Evolutionary conservation across 2,888 invertebrate genomes (phyloP).

Genomic region (Parascotia fuliginaria): DNA sequence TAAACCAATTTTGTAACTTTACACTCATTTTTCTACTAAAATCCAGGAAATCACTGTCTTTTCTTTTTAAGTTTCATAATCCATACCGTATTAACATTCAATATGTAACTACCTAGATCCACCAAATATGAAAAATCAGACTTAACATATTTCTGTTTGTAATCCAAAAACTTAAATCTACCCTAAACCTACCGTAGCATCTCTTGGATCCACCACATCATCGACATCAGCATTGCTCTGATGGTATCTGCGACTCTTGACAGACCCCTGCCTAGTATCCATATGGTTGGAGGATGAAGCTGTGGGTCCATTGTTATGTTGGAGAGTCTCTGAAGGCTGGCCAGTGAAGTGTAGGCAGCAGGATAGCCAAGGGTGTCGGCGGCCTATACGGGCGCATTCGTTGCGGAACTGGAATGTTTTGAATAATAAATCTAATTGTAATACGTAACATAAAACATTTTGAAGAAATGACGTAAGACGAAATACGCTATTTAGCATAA

Average conservation of each 20-base stretch:
- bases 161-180: background rate
- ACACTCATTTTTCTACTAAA: too few relatives aligned
- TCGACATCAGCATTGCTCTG: constrained; percentile 68
- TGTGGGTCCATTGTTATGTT: constrained; percentile 49
- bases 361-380: constrained; percentile 76
- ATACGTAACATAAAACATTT: too few relatives aligned
- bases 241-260: constrained; percentile 74
- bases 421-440: too few relatives aligned
- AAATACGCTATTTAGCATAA: too few relatives aligned
- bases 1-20: too few relatives aligned
- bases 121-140: too few relatives aligned
- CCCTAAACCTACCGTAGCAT: constrained; percentile 70
- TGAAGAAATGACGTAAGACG: too few relatives aligned
- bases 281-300: constrained; percentile 69
- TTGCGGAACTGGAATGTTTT: constrained; percentile 71
- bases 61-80: too few relatives aligned
- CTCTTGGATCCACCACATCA: constrained; percentile 71
- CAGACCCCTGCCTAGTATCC: constrained; percentile 70
- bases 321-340: constrained; percentile 53
- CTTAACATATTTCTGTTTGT: background rate
- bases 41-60: too few relatives aligned
- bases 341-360: constrained; percentile 73
- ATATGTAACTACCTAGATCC: too few relatives aligned
- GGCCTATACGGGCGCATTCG: constrained; percentile 72
- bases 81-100: too few relatives aligned